Evolutionary conservation across 2,113 vertebrate species (phyloP), one percentile per base, ranked within the genome.

Genomic region (Theristicus caerulescens): DNA sequence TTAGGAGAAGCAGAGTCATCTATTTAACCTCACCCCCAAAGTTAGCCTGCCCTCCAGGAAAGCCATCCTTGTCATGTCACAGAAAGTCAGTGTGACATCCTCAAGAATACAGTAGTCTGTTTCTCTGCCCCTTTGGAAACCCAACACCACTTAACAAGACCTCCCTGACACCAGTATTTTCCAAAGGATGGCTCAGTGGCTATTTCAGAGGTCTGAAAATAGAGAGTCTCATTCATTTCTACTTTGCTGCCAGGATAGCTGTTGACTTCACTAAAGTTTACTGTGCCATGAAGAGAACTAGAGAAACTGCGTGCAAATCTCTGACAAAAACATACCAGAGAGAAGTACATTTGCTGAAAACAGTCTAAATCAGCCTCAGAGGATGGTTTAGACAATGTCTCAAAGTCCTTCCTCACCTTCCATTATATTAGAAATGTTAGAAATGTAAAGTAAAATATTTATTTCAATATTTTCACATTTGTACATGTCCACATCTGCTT

Each of bases 141-240:
- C 22, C 26, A 86, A 16, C 1, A 11, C 27, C 49, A 74, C 47
- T 80, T 86, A 88, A 92, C 31, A 61, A 92, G 77, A 72, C 46
- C 77, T 61, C 55, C 42, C 51, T 54, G 84, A 81, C 38, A 88
- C 42, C 34, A 42, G 38, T 62, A 19, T 94, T 97, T 96, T 84
- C 74, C 49, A 7, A 94, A 83, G 42, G 82, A 87, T 40, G 79
- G 34, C 73, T 84, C 72, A 46, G 82, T 83, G 71, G 57, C 51
- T 83, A 31, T 96, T 96, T 93, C 64, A 78, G 38, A 90, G 42
- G n/a, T 78, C 84, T 92, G 79, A 90, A 93, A 93, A 86, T 55
- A 91, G 49, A 57, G 44, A 88, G 15, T n/a, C 46, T 83, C 47
- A 80, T 77, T 95, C 64, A 64, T 71, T 93, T 94, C 77, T 91